Evolutionary conservation across 1,140 invertebrate genomes (phyloP), one percentile per base, ranked within the genome.

Genomic region (Eufriesea mexicana): DNA sequence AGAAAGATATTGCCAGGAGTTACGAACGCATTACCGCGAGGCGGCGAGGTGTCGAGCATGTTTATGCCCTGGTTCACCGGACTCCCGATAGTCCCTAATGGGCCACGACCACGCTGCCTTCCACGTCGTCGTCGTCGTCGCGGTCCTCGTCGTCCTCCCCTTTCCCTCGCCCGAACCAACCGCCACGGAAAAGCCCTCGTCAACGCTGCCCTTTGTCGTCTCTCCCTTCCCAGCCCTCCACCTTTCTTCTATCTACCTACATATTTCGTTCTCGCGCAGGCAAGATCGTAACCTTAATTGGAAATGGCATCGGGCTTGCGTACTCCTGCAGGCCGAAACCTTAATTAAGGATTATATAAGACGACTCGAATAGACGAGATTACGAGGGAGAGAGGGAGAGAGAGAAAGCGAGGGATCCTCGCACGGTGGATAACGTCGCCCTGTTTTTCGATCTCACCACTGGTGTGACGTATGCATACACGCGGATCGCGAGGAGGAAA

Each of bases 21-120:
- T 92, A 93, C 86, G 89, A 89, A 91, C 86, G 90, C 91, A 93
- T 92, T 93, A 92, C 87, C 85, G 83, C 90, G 85, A 91, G 81
- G 85, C 81, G 83, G 79, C 84, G 89, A 91, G 90, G 91, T 92
- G 91, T 91, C 89, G 86, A 88, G 89, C 89, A 92, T 92, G 90
- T 93, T 93, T 93, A 93, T 92, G 86, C 86, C 80, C 90, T 70
- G 89, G 86, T 88, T 91, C 87, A 67, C 76, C 83, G 73, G 79
- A 79, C 85, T 86, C 61, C 81, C 85, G 92, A 93, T 92, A 93
- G 88, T 87, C 88, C 79, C 83, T 93, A 92, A 93, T 93, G 91
- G 92, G 80, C 89, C 87, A 86, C 85, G 90, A 90, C 79, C 88
- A 91, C 73, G 90, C 83, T 77, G 85, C 86, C 77, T 79, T 79